Conservation (phyloP, 2,888 invertebrate genomes). For the Drosophila phalerata region DNA sequence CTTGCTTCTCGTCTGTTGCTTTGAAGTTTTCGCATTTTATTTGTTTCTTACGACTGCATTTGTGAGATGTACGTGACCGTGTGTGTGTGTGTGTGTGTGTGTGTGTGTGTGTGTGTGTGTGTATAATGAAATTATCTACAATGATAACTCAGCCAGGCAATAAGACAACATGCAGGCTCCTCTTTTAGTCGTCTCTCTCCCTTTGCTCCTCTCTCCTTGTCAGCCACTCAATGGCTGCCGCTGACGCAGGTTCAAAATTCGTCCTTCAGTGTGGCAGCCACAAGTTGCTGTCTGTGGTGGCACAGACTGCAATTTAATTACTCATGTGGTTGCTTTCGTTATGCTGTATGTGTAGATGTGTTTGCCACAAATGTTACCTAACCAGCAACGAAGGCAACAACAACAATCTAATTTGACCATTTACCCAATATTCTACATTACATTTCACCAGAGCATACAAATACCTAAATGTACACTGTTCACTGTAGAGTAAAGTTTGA, state of each 20-base stretch:
- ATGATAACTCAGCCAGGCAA: constrained; percentile 59
- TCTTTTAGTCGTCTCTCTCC: neutral
- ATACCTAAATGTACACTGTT: constrained; percentile 5
- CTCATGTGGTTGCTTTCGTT: constrained; percentile 50
- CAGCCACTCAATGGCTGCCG: constrained; percentile 24
- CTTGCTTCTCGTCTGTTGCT: constrained; percentile 62
- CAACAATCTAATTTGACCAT: constrained; percentile 42
- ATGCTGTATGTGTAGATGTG: neutral
- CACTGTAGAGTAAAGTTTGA: constrained; percentile 34
- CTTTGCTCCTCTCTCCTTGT: neutral
- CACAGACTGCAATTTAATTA: constrained; percentile 77
- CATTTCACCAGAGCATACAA: constrained; percentile 18
- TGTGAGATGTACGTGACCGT: constrained; percentile 8
- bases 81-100: constrained; percentile 23
- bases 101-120: constrained; percentile 25
- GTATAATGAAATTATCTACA: constrained; percentile 71
- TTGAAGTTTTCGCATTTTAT: constrained; percentile 62
- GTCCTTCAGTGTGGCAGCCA: constrained; percentile 59
- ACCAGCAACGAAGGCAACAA: constrained; percentile 10
- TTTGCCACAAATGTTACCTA: constrained; percentile 39
- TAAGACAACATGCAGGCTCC: constrained; percentile 34
- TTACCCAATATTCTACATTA: constrained; percentile 39
- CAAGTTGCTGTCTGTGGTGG: constrained; percentile 34
- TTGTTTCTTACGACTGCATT: constrained; percentile 65
- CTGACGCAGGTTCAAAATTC: constrained; percentile 68